These are phyloP conservation scores for Masnerella sp. DNA, from an alignment of 2,888 invertebrate genomes.

Conservation along the genomic window DNA sequence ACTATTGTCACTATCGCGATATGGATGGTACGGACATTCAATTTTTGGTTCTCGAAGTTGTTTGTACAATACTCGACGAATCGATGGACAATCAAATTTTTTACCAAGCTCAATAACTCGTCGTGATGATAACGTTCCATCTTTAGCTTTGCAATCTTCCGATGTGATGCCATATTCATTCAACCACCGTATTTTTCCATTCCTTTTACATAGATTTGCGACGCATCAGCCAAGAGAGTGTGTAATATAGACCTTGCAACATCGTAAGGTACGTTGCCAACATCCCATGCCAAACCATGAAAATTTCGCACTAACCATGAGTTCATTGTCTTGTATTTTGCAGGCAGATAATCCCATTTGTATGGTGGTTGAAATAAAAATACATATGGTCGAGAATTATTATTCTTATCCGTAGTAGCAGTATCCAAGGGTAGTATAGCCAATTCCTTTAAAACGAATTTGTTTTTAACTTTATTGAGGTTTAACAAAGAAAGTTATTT, in stretches of 20 bases:
- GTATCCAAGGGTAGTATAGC: conserved; percentile 2
- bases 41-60: too few species aligned
- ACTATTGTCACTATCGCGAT: too few species aligned
- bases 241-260: neutral
- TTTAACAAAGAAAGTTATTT: too few species aligned
- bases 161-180: too few species aligned
- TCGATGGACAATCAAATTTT: conserved; percentile 11
- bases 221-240: conserved; percentile 1
- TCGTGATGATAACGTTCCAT: too few species aligned
- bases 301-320: conserved; percentile 13
- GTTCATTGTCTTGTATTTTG: conserved; percentile 19
- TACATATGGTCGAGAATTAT: too few species aligned
- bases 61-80: neutral
- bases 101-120: too few species aligned
- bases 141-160: too few species aligned
- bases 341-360: neutral
- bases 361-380: conserved; percentile 6
- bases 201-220: conserved; percentile 25
- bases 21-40: too few species aligned
- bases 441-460: conserved; percentile 40
- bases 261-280: conserved; percentile 1
- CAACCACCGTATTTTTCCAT: neutral
- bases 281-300: conserved; percentile 11
- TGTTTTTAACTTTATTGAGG: too few species aligned
- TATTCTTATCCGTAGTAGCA: too few species aligned